phyloP scores from a whole-genome alignment of 2,797 vertebrate species.

The Nasua narica region DNA sequence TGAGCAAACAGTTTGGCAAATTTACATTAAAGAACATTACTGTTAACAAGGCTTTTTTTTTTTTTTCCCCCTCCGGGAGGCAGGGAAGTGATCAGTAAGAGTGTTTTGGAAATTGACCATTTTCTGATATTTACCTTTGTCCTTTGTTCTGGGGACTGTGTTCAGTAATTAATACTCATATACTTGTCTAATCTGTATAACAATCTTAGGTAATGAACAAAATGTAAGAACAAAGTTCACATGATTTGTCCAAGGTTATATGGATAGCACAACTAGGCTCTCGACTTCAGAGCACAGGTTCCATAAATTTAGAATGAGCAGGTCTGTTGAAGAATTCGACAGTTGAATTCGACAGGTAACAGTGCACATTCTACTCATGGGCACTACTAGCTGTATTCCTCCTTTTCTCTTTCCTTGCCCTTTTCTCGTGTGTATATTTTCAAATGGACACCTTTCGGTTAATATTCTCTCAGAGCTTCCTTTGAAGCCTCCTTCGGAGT shows the following conservation, averaged over 20 bases:
- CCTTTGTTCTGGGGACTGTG: not conserved
- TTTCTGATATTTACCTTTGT: not conserved
- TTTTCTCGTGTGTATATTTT: not conserved
- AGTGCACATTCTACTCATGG: not conserved
- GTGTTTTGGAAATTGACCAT: not conserved
- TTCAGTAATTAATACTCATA: not conserved
- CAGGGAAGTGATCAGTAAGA: not conserved
- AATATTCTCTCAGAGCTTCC: not conserved
- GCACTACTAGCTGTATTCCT: rapidly evolving
- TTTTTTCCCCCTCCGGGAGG: too few species aligned
- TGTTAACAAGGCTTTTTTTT: not conserved
- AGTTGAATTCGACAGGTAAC: not conserved
- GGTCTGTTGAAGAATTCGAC: not conserved
- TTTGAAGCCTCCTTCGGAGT: not conserved
- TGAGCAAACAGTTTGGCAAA: not conserved
- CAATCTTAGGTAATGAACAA: not conserved
- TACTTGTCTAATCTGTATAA: not conserved
- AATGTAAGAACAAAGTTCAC: not conserved
- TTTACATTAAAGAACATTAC: not conserved
- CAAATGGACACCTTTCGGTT: not conserved
- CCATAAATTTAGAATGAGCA: rapidly evolving
- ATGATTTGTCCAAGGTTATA: not conserved
- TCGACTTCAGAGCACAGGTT: not conserved
- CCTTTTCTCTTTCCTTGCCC: not conserved
- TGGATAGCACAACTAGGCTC: not conserved